Base-by-base conservation (phyloP, 2,113 vertebrate species). In the Vombatus ursinus region DNA sequence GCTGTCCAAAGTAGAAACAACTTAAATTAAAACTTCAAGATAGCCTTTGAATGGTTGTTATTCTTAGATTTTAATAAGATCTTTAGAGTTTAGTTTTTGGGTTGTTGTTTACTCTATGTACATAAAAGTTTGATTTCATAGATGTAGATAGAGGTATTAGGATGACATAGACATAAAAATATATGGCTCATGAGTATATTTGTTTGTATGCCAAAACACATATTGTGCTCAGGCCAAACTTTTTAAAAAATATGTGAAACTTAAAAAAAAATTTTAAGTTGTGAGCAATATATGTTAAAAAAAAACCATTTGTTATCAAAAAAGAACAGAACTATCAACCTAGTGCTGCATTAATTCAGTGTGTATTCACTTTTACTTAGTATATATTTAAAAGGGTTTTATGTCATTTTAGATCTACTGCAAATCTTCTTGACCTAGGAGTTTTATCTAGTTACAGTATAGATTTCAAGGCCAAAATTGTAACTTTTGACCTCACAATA, bases 291-390 rank as follows among this genome's bases (percentile, higher is more conserved):
- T 37, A 1, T 61, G 2, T n/a, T 12, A 61, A 61, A 61, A 61
- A 31, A 3, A 31, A 2, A 61, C 14, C 4, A 37, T 61, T 61
- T 31, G 28, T 61, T 61, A 31, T 61, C 9, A 61, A 61, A 61
- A 61, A 61, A 61, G 28, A 0, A n/a, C 92, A 8, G 68, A 90
- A 90, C 94, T 57, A 26, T 90, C 52, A 92, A 48, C 84, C 50
- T 57, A 57, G 8, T 57, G 28, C 8, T 93, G 52, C 93, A 84
- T 89, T 90, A 93, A 24, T 31, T 90, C 52, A 90, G 19, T 94
- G 8, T 8, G 49, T 90, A 95, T 96, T 95, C 84, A 89, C 10
- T 52, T 91, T 92, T 91, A 50, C 51, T 93, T 91, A 89, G 47
- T 90, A 61, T 12, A 24, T 3, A 52, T 0, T 96, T 90, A 25